A percentile compares a stretch with the other conserved stretches of the same genome.
Evolutionary conservation across 2,888 invertebrate species (phyloP).

Genomic region (Drosophila macrothrix): DNA sequence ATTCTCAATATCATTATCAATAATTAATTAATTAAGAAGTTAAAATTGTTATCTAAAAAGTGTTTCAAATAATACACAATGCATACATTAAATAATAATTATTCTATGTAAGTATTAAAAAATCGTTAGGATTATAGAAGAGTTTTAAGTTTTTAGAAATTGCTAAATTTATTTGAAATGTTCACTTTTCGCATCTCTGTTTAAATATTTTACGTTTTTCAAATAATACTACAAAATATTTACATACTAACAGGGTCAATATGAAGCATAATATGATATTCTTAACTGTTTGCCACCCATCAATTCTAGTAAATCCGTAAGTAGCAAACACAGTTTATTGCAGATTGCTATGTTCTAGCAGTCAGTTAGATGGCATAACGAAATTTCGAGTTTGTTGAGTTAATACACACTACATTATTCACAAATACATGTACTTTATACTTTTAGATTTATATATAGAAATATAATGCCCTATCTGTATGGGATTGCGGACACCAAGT

Average conservation of each 20-base stretch:
- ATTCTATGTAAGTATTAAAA: background rate
- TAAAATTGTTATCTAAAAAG: too few relatives aligned
- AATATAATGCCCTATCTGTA: slow-evolving; percentile 68
- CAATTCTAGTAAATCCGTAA: background rate
- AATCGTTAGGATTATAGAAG: background rate
- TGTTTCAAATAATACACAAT: background rate
- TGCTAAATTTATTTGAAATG: background rate
- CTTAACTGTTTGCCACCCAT: background rate
- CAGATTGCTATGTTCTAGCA: background rate
- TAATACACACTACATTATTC: background rate
- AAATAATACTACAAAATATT: background rate
- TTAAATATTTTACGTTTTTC: background rate
- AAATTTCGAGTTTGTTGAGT: slow-evolving; percentile 25
- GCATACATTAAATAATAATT: background rate
- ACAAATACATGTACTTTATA: background rate
- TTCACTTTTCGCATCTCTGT: background rate
- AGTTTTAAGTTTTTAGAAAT: background rate
- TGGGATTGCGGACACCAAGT: slow-evolving; percentile 71
- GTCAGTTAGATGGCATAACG: slow-evolving; percentile 7
- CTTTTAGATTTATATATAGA: background rate
- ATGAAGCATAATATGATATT: background rate
- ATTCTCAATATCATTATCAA: background rate
- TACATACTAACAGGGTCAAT: background rate
- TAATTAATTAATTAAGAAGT: too few relatives aligned
- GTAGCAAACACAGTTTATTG: background rate